Conservation (phyloP, 2,888 invertebrate species). For the Andricus quercusramuli region DNA sequence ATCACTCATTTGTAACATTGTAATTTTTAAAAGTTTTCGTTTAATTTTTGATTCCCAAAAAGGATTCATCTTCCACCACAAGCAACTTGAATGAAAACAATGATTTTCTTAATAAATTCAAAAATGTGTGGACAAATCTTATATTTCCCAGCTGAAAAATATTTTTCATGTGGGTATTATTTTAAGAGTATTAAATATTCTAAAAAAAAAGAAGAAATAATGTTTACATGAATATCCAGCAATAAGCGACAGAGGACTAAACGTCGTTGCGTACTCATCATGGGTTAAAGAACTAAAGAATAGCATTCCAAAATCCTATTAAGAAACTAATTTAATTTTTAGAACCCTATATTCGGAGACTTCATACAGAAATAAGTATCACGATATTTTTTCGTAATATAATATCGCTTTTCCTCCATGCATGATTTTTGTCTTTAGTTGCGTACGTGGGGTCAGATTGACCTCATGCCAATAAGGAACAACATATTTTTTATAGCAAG, state of each 20-base stretch:
- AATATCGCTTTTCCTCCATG: conserved; percentile 35
- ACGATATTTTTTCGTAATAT: conserved; percentile 25
- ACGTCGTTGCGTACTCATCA: neutral
- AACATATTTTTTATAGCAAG: neutral
- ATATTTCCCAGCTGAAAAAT: too few relatives aligned
- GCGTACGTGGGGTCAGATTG: conserved; percentile 13
- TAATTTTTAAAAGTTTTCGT: too few relatives aligned
- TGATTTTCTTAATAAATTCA: too few relatives aligned
- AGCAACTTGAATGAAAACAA: too few relatives aligned
- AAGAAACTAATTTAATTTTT: neutral
- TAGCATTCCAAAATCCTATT: neutral
- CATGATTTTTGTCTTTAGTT: conserved; percentile 36
- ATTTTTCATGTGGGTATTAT: too few relatives aligned
- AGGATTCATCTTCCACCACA: too few relatives aligned
- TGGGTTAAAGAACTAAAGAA: neutral
- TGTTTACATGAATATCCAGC: neutral
- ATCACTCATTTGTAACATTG: too few relatives aligned
- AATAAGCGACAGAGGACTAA: neutral
- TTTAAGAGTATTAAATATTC: too few relatives aligned
- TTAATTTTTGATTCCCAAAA: too few relatives aligned
- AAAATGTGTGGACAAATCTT: too few relatives aligned
- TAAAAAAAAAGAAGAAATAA: too few relatives aligned
- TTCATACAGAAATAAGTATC: conserved; percentile 9
- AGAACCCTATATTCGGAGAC: neutral
- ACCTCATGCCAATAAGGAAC: neutral